A percentile compares a stretch with the other conserved stretches of the same genome.
These are phyloP conservation scores for Ectropis crepuscularia DNA, from an alignment of 2,888 invertebrate species.

Conservation along the genomic window DNA sequence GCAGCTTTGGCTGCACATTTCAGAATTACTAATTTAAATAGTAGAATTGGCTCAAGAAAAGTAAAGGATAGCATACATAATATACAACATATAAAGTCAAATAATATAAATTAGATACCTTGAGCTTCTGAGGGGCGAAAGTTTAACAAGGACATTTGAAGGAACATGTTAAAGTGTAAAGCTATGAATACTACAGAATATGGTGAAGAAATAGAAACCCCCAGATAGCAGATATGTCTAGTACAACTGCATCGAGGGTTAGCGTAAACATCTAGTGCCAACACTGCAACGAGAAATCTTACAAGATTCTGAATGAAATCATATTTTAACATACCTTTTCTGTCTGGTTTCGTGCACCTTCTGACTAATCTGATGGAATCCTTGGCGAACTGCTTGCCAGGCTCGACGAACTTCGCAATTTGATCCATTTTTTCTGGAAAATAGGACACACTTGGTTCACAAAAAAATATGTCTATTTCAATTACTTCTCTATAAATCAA, in stretches of 20 bases:
- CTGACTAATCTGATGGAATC: slow-evolving; percentile 99
- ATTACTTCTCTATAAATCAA: background rate
- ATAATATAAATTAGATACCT: no score
- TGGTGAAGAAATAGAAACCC: slow-evolving; percentile 1
- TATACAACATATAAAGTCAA: no score
- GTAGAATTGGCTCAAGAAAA: no score
- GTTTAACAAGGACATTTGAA: no score
- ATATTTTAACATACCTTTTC: slow-evolving; percentile 89
- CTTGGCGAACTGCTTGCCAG: slow-evolving; percentile 98
- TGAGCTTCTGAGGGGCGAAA: no score
- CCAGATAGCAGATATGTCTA: background rate
- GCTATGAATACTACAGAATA: no score
- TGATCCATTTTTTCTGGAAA: slow-evolving; percentile 94
- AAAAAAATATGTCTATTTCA: background rate
- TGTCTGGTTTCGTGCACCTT: slow-evolving; percentile 99
- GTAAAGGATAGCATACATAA: no score
- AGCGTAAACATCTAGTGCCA: background rate
- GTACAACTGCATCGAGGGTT: background rate
- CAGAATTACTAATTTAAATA: no score
- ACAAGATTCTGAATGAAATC: slow-evolving; percentile 21
- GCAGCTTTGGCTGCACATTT: no score
- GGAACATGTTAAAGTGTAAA: no score
- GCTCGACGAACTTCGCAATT: slow-evolving; percentile 96
- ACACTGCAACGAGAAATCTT: slow-evolving; percentile 8
- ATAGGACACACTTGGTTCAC: slow-evolving; percentile 28